Base-by-base conservation (phyloP, 2,888 invertebrate species). In the Mycogona germanica region DNA sequence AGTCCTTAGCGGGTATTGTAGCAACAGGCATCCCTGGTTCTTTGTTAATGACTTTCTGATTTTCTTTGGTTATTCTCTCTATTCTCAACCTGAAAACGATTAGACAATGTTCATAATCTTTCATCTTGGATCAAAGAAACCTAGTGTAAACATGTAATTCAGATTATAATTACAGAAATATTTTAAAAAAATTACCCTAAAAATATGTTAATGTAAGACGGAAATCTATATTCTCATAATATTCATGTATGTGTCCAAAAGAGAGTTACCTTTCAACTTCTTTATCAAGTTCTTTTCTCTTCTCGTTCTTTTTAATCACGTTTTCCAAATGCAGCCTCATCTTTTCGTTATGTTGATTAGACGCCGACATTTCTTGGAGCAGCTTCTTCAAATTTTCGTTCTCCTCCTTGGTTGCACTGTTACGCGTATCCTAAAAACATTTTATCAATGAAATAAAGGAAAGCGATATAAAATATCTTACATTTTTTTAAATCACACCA, bases 311-410 rank as follows among this genome's bases (percentile, higher is more conserved):
- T 19, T 56, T 53, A 23, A 56, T 48, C 28, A 63, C 53, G n/a
- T 45, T 40, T 6, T 40, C 58, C 19, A 61, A 37, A 23, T 65
- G 62, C 35, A 58, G 57, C 45, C 59, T 45, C 21, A 53, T 35
- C 38, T 70, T 72, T 0, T 70, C 73, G n/a, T 72, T 73, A 37
- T 49, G 57, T 56, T 25, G 58, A 54, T 56, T 60, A 75, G 46
- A 77, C 70, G 48, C 40, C 3, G 28, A 14, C 44, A 52, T n/a
- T 28, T 44, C 44, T 42, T 30, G 41, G 5, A 56, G 38, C 29
- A 76, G 73, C 2, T 65, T 60, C 60, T 76, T 75, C 49, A 77
- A 69, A 50, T 62, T 65, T 63, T 75, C 75, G 25, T 76, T 67
- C 57, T 72, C 69, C 38, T 60, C 55, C 32, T 56, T 47, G 12